Evolutionary conservation across 2,113 vertebrate species (phyloP), one percentile per base, ranked within the genome.

Genomic region (Sturnira hondurensis): DNA sequence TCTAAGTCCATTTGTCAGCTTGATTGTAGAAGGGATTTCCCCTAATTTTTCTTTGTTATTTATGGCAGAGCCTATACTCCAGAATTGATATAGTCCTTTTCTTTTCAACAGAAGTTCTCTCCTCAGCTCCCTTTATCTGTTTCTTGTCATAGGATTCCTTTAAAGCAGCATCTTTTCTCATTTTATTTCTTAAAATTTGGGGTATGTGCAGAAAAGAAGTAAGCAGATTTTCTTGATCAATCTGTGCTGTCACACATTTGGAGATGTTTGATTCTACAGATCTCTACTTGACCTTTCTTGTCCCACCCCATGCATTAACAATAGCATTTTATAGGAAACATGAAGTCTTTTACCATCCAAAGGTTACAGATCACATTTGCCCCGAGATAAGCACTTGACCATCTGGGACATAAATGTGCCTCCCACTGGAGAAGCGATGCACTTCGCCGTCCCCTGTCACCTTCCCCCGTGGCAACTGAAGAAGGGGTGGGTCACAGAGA

Each of bases 111-210:
- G 6, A 11, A 16, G 26, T 50, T 81, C 22, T 47, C 16, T 41
- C 7, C 16, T 5, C 12, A 26, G 7, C 22, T 5, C 50, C 15
- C 47, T 45, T 41, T 14, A 54, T 33, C 43, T 41, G 9, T 88
- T 33, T 50, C 36, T 84, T 33, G 0, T 80, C 52, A 41, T 1
- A 36, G 15, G 24, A 26, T 73, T 88, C 33, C 15, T 63, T 86
- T 81, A 89, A 88, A 82, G n/a, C 41, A 74, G 24, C 33, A 41
- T 74, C 33, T 96, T 73, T 50, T 41, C 28, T 77, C 1, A 33
- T 83, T 94, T 96, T 73, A n/a, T 36, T 92, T 94, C 17, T 63
- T 80, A 73, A 68, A 85, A 77, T 56, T 70, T 80, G 58, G 54
- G 12, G 16, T 95, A 8, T 54, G 67, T 45, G 38, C 20, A 74